Conservation (phyloP, 2,888 invertebrate genomes). For the Blastobasis lacticolella region DNA sequence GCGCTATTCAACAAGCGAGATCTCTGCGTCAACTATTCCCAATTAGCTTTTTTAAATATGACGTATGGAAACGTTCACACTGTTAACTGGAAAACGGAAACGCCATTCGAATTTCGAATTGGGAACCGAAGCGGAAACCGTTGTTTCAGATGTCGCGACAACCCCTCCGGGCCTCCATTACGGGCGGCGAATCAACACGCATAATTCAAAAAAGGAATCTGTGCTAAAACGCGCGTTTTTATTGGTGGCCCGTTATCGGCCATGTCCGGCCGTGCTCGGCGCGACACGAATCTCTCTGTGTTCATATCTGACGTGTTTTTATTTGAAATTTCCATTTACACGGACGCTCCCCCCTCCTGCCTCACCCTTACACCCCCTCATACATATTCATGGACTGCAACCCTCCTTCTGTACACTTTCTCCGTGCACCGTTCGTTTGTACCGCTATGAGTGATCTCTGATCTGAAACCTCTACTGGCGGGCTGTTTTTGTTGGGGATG, state of each 20-base stretch:
- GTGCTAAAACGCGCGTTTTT: conserved; percentile 32
- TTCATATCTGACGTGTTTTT: conserved; percentile 74
- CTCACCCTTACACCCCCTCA: conserved; percentile 50
- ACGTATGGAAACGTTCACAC: too few species aligned
- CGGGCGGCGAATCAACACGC: conserved; percentile 1
- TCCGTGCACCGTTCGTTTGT: conserved; percentile 35
- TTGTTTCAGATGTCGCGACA: too few species aligned
- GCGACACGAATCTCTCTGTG: conserved; percentile 70
- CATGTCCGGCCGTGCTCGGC: conserved; percentile 45
- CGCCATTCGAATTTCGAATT: too few species aligned
- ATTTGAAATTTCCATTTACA: conserved; percentile 75
- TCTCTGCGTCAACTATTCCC: too few species aligned
- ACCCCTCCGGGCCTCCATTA: too few species aligned
- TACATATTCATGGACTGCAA: conserved; percentile 79
- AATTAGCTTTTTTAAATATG: too few species aligned
- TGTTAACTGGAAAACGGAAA: too few species aligned
- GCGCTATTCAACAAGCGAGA: too few species aligned
- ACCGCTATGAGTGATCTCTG: conserved; percentile 37
- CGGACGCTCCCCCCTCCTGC: conserved; percentile 30
- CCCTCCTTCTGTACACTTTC: conserved; percentile 66
- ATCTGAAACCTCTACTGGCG: conserved; percentile 29
- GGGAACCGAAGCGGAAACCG: too few species aligned
- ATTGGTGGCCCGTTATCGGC: conserved; percentile 49
- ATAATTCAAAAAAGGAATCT: conserved; percentile 32
- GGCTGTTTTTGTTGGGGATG: background rate